Evolutionary conservation across 2,888 invertebrate genomes (phyloP).

Genomic region (Cartodere bifasciata): DNA sequence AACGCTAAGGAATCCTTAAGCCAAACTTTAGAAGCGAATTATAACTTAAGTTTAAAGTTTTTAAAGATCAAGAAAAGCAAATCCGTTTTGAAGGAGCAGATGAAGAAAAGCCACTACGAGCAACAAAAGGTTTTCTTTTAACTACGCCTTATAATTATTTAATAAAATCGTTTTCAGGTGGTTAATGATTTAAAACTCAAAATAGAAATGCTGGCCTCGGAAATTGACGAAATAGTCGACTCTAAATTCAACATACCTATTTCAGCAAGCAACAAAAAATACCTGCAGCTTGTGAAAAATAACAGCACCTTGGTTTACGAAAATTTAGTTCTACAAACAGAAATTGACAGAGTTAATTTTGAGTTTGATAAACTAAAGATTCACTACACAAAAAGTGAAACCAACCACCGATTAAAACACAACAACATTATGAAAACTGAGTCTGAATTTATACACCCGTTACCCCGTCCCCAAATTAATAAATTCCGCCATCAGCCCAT

Average conservation of each 20-base stretch:
- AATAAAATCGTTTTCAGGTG: conserved; percentile 19
- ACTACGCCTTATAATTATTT: conserved; percentile 2
- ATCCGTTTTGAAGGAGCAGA: conserved; percentile 25
- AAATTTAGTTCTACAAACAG: conserved; percentile 30
- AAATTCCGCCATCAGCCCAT: too few relatives aligned
- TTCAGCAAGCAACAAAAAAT: conserved; percentile 32
- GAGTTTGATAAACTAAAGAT: conserved; percentile 25
- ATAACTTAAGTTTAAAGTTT: conserved; percentile 35
- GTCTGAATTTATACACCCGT: too few relatives aligned
- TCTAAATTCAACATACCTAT: conserved; percentile 25
- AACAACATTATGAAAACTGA: too few relatives aligned
- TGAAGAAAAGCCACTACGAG: conserved; percentile 25
- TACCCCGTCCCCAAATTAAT: too few relatives aligned
- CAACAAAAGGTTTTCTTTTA: conserved; percentile 23
- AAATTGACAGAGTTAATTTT: conserved; percentile 26
- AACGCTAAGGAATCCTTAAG: conserved; percentile 30
- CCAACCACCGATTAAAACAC: conserved; percentile 25
- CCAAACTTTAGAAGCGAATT: conserved; percentile 33
- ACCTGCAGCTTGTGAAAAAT: conserved; percentile 31
- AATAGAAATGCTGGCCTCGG: conserved; percentile 26
- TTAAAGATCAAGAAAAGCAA: conserved; percentile 34
- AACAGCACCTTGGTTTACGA: conserved; percentile 33
- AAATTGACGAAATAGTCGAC: conserved; percentile 26
- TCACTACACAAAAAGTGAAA: conserved; percentile 23
- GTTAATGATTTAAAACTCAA: conserved; percentile 25